Evolutionary conservation across 2,888 invertebrate species (phyloP), one percentile per base, ranked within the genome.

Genomic region (Macrosiphum euphorbiae): DNA sequence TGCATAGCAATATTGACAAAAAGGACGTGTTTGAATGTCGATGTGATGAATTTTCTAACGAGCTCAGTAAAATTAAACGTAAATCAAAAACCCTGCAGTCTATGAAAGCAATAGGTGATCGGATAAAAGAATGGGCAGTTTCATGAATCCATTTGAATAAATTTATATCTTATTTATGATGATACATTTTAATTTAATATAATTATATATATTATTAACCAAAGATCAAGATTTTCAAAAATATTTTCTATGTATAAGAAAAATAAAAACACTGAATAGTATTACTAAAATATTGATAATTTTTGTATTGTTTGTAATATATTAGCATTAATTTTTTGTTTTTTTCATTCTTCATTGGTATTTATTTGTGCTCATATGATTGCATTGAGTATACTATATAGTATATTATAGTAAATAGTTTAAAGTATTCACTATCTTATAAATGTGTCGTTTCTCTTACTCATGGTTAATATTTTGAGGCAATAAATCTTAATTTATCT

Each of bases 21-120:
- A 47, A 94, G 95, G 96, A 95, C 50, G 94, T 96, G 41, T 96
- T 96, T 95, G 96, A 96, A 92, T 95, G 95, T 91, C 95, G 96
- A 13, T 95, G 95, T 92, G 95, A 95, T 91, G 95, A 96, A 93
- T 95, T 95, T 94, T 94, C 95, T 61, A 95, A 95, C 90, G 95
- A 96, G 94, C 95, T 95, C 85, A 95, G 89, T 84, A 95, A 94
- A 92, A 94, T 94, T 41, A 94, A 94, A 90, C 95, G 94, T 91
- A 94, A 95, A 87, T 95, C 95, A 94, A 95, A 95, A 90, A 94
- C 95, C n/a, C 95, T 95, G 94, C 95, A 95, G 94, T 95, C 95
- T 94, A 95, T 95, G 67, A 95, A 95, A 94, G 95, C 95, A 88
- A 94, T 95, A 94, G 95, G 96, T 94, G 95, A 95, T 94, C 95